phyloP scores from a whole-genome alignment of 1,140 invertebrate genomes.

The Listronotus bonariensis region DNA sequence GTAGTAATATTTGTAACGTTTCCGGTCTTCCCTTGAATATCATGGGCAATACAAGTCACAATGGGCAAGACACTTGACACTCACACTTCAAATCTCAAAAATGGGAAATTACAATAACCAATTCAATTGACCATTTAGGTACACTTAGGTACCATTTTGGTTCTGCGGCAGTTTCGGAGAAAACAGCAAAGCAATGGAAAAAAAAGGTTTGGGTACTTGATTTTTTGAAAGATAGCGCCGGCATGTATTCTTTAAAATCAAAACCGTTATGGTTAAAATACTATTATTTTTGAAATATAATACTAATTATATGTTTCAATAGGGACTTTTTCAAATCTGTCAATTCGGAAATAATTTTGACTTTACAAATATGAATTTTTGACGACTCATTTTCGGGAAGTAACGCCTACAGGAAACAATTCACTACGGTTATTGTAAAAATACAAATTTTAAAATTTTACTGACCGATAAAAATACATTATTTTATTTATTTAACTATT shows the following conservation, averaged over 20 bases:
- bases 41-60: constrained; percentile 1
- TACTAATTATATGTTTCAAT: too few relatives aligned
- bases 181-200: background rate
- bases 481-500: too few relatives aligned
- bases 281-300: too few relatives aligned
- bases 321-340: too few relatives aligned
- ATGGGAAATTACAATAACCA: constrained; percentile 14
- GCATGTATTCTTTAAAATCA: background rate
- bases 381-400: too few relatives aligned
- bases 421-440: too few relatives aligned
- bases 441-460: too few relatives aligned
- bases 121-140: constrained; percentile 16
- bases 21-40: constrained; percentile 33
- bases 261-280: too few relatives aligned
- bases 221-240: constrained; percentile 9
- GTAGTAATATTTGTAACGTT: constrained; percentile 28
- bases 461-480: too few relatives aligned
- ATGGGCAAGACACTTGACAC: constrained; percentile 30
- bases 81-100: constrained; percentile 15
- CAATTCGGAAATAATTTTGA: too few relatives aligned
- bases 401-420: too few relatives aligned
- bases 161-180: constrained; percentile 6
- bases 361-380: too few relatives aligned
- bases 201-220: constrained; percentile 17
- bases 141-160: background rate